Evolutionary conservation across 2,113 vertebrate genomes (phyloP), one percentile per base, ranked within the genome.

Genomic region (Channa maculata): DNA sequence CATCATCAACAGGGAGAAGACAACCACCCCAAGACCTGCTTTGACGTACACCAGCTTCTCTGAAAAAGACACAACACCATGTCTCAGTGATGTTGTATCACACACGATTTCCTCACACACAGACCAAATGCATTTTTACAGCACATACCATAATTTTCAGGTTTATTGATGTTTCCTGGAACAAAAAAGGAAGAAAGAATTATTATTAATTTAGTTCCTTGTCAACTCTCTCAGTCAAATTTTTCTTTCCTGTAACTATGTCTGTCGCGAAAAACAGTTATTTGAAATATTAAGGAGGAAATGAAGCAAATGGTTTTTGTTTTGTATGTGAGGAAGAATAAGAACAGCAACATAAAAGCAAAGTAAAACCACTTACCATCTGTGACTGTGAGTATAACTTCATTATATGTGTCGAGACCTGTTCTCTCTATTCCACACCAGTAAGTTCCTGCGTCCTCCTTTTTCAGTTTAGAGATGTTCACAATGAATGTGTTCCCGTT

Each of bases 401-500:
- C 0, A 4, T 5, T 52, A 33, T 60, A 83, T 0, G 59, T 72
- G 79, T 93, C 90, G 0, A 9, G 0, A 5, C 61, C 46, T 24
- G 3, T 0, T 72, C 77, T 79, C 0, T 91, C 77, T 9, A 89
- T 53, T 37, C 86, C 90, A 71, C 91, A 89, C 57, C 38, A 65
- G 66, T 92, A 92, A 2, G 2, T 48, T 52, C 86, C 89, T 1
- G 79, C 13, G 64, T 93, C 92, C 0, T 15, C 33, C 3, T 2
- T 0, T 2, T 11, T 46, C 71, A 91, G 69, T 0, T 4, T 0
- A 33, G 1, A 79, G 48, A 93, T 91, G 14, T 63, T 64, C 11
- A 92, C 79, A 0, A 1, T 2, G 36, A 93, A 89, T 1, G 33
- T 81, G 67, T 84, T 84, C 41, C 86, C 85, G 3, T 60, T 1